Evolutionary conservation across 1,140 invertebrate genomes (phyloP).

Genomic region (Frieseomelitta varia): DNA sequence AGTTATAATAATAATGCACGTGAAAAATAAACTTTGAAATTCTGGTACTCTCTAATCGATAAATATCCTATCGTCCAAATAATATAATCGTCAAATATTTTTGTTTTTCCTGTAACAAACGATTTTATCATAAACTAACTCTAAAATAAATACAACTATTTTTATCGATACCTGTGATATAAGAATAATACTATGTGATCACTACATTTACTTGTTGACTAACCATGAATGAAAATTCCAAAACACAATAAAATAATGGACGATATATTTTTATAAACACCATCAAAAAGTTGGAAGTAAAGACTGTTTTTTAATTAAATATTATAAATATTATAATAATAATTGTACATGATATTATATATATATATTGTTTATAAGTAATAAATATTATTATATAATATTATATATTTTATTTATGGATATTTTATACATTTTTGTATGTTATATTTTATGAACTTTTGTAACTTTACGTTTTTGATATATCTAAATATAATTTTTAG

Average conservation of each 20-base stretch:
- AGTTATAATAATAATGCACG: not conserved
- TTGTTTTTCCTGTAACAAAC: not conserved
- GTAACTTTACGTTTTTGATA: no score
- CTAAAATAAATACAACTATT: not conserved
- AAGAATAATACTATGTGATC: not conserved
- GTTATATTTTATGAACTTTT: no score
- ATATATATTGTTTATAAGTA: no score
- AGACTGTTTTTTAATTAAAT: no score
- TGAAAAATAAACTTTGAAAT: not conserved
- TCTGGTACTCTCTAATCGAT: not conserved
- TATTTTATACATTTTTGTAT: no score
- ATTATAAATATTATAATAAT: no score
- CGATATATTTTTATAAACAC: no score
- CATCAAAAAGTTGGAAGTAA: no score
- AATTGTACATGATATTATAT: no score
- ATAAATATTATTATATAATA: no score
- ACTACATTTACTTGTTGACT: not conserved
- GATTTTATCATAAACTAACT: not conserved
- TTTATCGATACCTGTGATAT: not conserved
- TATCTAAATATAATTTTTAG: no score
- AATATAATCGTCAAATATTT: not conserved
- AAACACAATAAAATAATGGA: not conserved
- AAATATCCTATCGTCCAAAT: not conserved
- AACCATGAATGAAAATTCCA: not conserved
- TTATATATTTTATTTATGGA: no score